Percentiles rank a stretch among this genome's conserved stretches.
phyloP scores from a whole-genome alignment of 2,888 invertebrate species.

The Glaucopsyche alexis region DNA sequence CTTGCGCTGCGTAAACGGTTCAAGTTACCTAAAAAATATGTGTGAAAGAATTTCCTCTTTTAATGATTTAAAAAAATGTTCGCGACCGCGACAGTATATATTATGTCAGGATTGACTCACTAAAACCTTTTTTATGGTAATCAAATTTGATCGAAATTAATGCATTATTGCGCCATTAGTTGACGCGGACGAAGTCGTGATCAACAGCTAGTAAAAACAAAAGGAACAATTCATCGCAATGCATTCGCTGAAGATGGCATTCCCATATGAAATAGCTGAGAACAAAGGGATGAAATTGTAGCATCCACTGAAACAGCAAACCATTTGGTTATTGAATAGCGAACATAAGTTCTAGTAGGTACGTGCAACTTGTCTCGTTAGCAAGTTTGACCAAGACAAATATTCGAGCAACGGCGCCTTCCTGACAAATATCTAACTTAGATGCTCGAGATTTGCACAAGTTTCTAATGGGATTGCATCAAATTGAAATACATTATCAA shows the following conservation, averaged over 20 bases:
- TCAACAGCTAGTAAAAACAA: too few species aligned
- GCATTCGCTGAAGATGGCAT: neutral
- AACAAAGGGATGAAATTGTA: slow-evolving; percentile 16
- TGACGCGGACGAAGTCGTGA: too few species aligned
- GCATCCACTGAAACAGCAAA: neutral
- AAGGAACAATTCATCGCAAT: neutral
- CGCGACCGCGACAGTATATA: too few species aligned
- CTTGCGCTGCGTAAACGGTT: too few species aligned
- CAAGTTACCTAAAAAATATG: too few species aligned
- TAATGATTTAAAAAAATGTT: too few species aligned
- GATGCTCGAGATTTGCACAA: slow-evolving; percentile 11
- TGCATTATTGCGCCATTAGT: too few species aligned
- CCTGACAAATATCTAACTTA: slow-evolving; percentile 22
- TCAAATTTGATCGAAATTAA: too few species aligned
- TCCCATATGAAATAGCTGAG: neutral
- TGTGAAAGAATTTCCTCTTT: too few species aligned
- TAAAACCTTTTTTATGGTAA: too few species aligned
- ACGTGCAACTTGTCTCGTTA: slow-evolving; percentile 44
- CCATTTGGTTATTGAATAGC: slow-evolving; percentile 21
- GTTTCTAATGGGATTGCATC: slow-evolving; percentile 8
- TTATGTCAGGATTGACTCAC: too few species aligned
- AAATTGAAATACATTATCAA: slow-evolving; percentile 12
- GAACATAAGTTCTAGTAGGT: slow-evolving; percentile 36
- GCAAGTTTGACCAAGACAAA: slow-evolving; percentile 35
- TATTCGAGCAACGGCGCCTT: slow-evolving; percentile 11